phyloP scores from a whole-genome alignment of 2,888 invertebrate species.

The Elysia crispata region DNA sequence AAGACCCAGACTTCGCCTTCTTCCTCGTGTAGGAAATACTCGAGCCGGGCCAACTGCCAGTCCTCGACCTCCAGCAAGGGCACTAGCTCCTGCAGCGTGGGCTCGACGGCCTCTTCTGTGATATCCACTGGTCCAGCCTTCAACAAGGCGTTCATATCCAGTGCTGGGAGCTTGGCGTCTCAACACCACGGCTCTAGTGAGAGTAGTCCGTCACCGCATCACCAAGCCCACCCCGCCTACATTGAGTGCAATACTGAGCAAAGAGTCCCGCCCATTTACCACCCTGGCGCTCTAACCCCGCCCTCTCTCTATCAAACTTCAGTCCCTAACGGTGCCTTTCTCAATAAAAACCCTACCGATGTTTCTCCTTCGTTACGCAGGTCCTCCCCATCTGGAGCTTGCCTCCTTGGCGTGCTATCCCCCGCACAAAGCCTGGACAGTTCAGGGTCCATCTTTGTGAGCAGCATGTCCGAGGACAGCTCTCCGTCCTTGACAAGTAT shows the following conservation, averaged over 20 bases:
- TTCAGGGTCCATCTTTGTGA: no score
- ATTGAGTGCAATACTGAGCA: not conserved
- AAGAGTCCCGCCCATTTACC: not conserved
- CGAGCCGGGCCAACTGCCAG: not conserved
- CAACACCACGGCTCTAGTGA: not conserved
- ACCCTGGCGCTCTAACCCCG: not conserved
- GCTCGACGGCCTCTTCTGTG: constrained; percentile 2
- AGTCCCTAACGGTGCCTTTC: no score
- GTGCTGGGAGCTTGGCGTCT: constrained; percentile 28
- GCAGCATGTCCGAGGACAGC: no score
- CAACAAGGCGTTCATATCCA: constrained; percentile 31
- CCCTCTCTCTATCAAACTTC: not conserved
- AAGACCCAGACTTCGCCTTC: not conserved
- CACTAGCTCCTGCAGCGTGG: not conserved
- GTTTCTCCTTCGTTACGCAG: no score
- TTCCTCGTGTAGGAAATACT: no score
- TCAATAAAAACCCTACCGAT: no score
- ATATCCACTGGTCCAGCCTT: constrained; percentile 5
- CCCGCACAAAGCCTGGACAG: no score
- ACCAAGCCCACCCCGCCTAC: not conserved
- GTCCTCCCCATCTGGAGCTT: no score
- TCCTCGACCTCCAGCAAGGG: not conserved
- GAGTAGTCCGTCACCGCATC: not conserved
- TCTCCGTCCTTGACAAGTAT: no score
- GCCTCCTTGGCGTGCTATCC: no score